Evolutionary conservation across 1,140 invertebrate genomes (phyloP), one percentile per base, ranked within the genome.

Genomic region (Drosophila aff.): DNA sequence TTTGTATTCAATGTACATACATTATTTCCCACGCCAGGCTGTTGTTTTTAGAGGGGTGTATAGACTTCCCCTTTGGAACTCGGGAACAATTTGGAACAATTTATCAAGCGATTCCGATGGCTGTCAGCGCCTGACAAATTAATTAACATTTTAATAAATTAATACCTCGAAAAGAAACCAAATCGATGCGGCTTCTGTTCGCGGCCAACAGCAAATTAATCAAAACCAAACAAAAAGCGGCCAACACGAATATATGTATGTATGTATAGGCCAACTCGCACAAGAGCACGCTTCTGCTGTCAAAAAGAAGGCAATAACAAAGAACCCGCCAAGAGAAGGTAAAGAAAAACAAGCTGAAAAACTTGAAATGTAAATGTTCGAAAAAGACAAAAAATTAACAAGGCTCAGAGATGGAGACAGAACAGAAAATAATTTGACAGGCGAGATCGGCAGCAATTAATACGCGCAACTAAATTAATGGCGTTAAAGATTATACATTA

Each of bases 121-220:
- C 62, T 73, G 68, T 73, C 71, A 59, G 57, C 53, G 73, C 76
- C 84, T 87, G 84, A 87, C 81, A 89, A 81, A 90, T 81, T 73
- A 90, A 89, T 89, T 89, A 89, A 59, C 84, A 81, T 84, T 90
- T 85, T 57, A 68, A 76, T 82, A 90, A 86, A 85, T 85, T 82
- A 86, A 69, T 79, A 60, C 64, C 65, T 40, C 75, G 47, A 76
- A 78, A 63, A 52, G 67, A 68, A 76, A 79, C 79, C 63, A 82
- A 79, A 89, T 72, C 78, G 59, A 74, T 82, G 64, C 38, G 64
- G 81, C 84, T 89, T 78, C 84, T 63, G 84, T 90, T 81, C 72
- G 49, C 59, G 38, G 53, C 52, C 63, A 50, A 60, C 40, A 55
- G 69, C 52, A 86, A 76, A 85, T 85, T 85, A 86, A 85, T 85